Conservation (phyloP, 2,888 invertebrate genomes). For the Helicoverpa assulta region DNA sequence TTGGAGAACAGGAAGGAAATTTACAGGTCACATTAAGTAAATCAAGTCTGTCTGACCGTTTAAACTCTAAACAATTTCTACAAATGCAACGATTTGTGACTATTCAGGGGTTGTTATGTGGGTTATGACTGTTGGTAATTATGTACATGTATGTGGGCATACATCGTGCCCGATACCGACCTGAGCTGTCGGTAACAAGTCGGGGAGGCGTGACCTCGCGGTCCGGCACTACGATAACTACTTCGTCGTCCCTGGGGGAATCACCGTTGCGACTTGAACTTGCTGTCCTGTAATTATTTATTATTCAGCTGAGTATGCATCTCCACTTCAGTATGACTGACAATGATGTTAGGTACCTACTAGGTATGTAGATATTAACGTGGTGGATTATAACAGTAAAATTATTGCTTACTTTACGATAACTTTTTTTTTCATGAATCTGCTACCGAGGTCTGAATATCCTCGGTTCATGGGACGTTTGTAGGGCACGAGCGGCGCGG, state of each 20-base stretch:
- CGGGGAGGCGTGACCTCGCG: conserved; percentile 89
- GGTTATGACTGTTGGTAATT: conserved; percentile 1
- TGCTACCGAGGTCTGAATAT: conserved; percentile 94
- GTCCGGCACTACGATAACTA: conserved; percentile 86
- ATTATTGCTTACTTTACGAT: conserved; percentile 92
- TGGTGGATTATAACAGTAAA: neutral
- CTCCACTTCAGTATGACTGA: conserved; percentile 11
- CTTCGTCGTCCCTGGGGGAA: conserved; percentile 86
- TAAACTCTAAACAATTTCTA: conserved; percentile 43
- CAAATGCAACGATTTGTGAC: conserved; percentile 7
- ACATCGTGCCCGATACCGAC: conserved; percentile 77
- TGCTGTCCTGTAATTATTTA: conserved; percentile 79
- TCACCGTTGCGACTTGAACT: conserved; percentile 81
- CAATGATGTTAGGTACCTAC: conserved; percentile 6
- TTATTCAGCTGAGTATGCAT: conserved; percentile 40
- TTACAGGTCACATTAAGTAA: neutral
- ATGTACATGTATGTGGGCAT: conserved; percentile 8
- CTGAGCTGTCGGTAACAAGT: conserved; percentile 92
- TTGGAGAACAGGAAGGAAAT: neutral
- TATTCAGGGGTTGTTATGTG: conserved; percentile 4
- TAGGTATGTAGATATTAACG: neutral
- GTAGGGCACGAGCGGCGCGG: conserved; percentile 81
- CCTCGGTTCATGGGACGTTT: conserved; percentile 92
- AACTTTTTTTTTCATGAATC: conserved; percentile 95
- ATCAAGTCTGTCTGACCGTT: neutral